These are phyloP conservation scores for Notamacropus eugenii DNA, from an alignment of 2,797 vertebrate genomes.

Conservation along the genomic window DNA sequence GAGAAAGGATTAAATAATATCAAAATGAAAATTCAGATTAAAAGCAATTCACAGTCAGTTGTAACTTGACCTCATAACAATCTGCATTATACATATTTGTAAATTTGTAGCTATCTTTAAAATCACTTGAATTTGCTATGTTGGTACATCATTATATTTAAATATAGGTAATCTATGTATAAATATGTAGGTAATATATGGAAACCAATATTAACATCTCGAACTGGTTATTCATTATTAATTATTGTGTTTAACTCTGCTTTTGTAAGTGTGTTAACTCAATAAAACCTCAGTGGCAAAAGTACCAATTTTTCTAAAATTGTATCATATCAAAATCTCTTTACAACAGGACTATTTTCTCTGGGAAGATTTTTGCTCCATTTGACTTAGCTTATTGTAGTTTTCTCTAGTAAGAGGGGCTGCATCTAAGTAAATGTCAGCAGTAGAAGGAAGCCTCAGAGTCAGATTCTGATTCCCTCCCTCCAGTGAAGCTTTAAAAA, in stretches of 20 bases:
- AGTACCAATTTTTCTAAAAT: slow-evolving; percentile 79
- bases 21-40: slow-evolving; percentile 52
- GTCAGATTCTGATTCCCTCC: too few species aligned
- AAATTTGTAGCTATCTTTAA: slow-evolving; percentile 79
- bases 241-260: slow-evolving; percentile 67
- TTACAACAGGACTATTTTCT: slow-evolving; percentile 55
- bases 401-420: too few species aligned
- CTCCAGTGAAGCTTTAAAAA: too few species aligned
- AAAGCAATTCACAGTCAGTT: slow-evolving; percentile 58
- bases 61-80: slow-evolving; percentile 41
- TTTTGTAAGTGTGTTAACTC: slow-evolving; percentile 73
- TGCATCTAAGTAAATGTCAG: too few species aligned
- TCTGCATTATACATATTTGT: slow-evolving; percentile 61
- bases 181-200: slow-evolving; percentile 36
- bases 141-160: slow-evolving; percentile 84
- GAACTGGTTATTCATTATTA: slow-evolving; percentile 6
- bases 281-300: slow-evolving; percentile 74
- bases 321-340: slow-evolving; percentile 58
- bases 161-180: slow-evolving; percentile 65
- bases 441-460: too few species aligned
- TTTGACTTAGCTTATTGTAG: slow-evolving; percentile 37
- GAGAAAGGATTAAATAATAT: slow-evolving; percentile 61
- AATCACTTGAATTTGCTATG: slow-evolving; percentile 85
- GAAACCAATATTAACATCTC: slow-evolving; percentile 57
- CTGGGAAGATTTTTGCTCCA: slow-evolving; percentile 46